A percentile compares a stretch with the other conserved stretches of the same genome.
phyloP scores from a whole-genome alignment of 2,113 vertebrate species.

The Anguilla rostrata region DNA sequence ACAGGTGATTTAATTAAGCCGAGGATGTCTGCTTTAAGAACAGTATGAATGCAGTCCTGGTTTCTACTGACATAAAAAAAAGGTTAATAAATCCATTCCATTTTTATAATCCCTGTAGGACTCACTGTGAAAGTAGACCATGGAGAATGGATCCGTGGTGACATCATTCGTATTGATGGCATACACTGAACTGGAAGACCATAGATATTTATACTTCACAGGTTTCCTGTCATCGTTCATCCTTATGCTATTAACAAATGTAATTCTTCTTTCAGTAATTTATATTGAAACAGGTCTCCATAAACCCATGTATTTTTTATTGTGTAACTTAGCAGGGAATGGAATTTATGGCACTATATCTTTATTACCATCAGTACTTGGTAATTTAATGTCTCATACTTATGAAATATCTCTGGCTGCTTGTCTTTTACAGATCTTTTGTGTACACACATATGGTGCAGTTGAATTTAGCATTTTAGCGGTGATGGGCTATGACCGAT shows the following conservation, averaged over 20 bases:
- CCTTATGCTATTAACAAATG: slow-evolving; percentile 8
- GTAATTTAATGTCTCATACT: slow-evolving; percentile 28
- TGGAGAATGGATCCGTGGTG: neutral
- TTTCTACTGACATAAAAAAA: too few relatives aligned
- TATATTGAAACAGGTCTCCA: too few relatives aligned
- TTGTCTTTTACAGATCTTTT: slow-evolving; percentile 46
- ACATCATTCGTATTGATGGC: too few relatives aligned
- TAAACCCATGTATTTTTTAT: slow-evolving; percentile 40
- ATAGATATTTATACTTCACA: slow-evolving; percentile 15
- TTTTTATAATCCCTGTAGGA: too few relatives aligned
- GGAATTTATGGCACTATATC: slow-evolving; percentile 33
- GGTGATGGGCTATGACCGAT: slow-evolving; percentile 42
- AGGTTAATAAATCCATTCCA: too few relatives aligned
- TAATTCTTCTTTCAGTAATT: slow-evolving; percentile 15
- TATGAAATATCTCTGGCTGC: slow-evolving; percentile 37
- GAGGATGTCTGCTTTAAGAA: too few relatives aligned
- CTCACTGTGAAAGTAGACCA: neutral
- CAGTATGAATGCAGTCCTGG: too few relatives aligned
- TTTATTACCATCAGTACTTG: slow-evolving; percentile 30
- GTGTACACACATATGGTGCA: slow-evolving; percentile 36
- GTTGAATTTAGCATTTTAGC: slow-evolving; percentile 41
- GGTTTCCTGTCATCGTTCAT: slow-evolving; percentile 8
- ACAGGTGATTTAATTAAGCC: too few relatives aligned
- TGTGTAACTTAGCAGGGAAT: slow-evolving; percentile 39
- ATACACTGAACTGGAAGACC: too few relatives aligned